Conservation (phyloP, 2,797 vertebrate species). For the Sus cebifrons region DNA sequence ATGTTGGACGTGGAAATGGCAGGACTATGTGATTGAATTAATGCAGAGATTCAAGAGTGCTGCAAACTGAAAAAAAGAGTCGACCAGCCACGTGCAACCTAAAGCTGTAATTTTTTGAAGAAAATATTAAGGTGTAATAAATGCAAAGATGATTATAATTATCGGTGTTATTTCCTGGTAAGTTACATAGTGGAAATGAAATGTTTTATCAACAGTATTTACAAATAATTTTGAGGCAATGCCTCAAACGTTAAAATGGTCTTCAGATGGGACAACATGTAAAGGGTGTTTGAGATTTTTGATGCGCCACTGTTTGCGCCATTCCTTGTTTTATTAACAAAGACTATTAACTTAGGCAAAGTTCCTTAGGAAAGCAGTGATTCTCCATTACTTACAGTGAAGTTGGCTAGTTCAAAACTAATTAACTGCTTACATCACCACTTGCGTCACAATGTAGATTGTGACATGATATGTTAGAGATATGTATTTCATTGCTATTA, state of each 20-base stretch:
- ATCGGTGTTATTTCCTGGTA: conserved; percentile 61
- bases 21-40: neutral
- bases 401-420: neutral
- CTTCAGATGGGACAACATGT: neutral
- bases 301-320: conserved; percentile 7
- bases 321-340: conserved; percentile 34
- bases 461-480: neutral
- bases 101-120: conserved; percentile 59
- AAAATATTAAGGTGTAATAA: conserved; percentile 71
- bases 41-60: neutral
- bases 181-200: conserved; percentile 52
- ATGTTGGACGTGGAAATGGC: neutral
- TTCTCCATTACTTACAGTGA: neutral
- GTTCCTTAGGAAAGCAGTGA: neutral
- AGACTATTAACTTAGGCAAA: conserved; percentile 30
- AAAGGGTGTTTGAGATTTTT: conserved; percentile 35
- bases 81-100: neutral
- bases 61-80: neutral
- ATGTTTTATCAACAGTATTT: conserved; percentile 74
- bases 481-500: neutral
- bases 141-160: conserved; percentile 75
- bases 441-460: conserved; percentile 16
- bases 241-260: conserved; percentile 52
- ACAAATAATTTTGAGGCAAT: conserved; percentile 59
- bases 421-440: conserved; percentile 22